Conservation (phyloP, 2,888 invertebrate species). For the Tricholauxania praeusta region DNA sequence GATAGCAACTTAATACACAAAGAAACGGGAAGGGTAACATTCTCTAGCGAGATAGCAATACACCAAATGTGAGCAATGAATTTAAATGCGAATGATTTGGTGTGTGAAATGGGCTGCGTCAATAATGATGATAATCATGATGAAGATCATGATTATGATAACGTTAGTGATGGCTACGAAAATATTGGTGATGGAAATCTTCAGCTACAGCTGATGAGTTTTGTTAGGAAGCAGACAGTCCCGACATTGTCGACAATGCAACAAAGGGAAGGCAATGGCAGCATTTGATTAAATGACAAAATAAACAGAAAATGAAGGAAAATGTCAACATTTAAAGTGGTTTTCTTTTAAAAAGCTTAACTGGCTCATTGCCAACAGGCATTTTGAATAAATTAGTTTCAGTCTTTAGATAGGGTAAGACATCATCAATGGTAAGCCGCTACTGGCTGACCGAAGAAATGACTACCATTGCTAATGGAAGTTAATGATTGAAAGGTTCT, state of each 20-base stretch:
- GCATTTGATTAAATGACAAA: slow-evolving; percentile 63
- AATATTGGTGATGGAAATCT: not conserved
- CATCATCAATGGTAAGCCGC: no score
- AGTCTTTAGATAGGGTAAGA: not conserved
- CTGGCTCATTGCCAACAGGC: slow-evolving; percentile 46
- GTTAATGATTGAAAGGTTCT: slow-evolving; percentile 29
- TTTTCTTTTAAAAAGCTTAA: slow-evolving; percentile 61
- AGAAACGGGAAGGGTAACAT: not conserved
- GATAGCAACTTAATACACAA: no score
- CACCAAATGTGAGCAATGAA: slow-evolving; percentile 19
- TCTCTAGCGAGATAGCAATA: not conserved
- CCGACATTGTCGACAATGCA: not conserved
- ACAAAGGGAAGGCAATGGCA: slow-evolving; percentile 37
- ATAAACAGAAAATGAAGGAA: slow-evolving; percentile 60
- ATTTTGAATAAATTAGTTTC: slow-evolving; percentile 45
- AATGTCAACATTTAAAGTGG: slow-evolving; percentile 64
- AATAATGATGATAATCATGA: slow-evolving; percentile 5
- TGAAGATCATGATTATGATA: not conserved
- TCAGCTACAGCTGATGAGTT: not conserved
- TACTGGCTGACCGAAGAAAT: not conserved
- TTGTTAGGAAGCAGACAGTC: not conserved
- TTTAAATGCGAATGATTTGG: slow-evolving; percentile 26
- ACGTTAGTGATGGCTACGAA: not conserved
- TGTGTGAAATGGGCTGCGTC: slow-evolving; percentile 2
- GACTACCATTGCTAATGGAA: slow-evolving; percentile 18